Conservation (phyloP, 2,797 vertebrate genomes). For the Mormyrops attenuatus region DNA sequence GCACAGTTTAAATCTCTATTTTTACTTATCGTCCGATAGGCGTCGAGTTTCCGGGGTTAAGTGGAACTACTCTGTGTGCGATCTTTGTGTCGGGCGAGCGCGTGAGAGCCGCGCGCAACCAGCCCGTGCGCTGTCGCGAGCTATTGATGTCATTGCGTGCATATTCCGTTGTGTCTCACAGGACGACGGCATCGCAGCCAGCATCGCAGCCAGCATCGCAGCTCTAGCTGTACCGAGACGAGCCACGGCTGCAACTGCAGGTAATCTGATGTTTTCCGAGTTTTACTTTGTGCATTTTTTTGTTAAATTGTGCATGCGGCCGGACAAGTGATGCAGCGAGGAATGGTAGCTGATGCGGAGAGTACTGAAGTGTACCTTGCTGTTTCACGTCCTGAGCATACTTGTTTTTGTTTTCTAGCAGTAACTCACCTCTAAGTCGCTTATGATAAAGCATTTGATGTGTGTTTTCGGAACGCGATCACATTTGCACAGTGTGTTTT, state of each 20-base stretch:
- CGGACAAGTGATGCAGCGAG: not conserved
- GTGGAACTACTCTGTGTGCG: not conserved
- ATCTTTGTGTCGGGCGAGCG: not conserved
- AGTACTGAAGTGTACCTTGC: not conserved
- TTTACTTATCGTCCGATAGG: not conserved
- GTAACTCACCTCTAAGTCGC: not conserved
- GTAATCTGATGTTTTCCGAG: not conserved
- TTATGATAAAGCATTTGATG: not conserved
- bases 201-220: not conserved
- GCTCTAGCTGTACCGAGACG: not conserved
- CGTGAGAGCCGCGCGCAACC: not conserved
- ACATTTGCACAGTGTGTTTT: not conserved
- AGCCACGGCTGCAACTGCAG: not conserved
- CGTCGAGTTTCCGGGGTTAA: not conserved
- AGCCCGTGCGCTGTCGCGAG: constrained; percentile 13
- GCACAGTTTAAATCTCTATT: not conserved
- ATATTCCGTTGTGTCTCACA: not conserved
- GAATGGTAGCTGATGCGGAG: not conserved
- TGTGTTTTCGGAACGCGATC: not conserved
- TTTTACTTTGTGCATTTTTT: not conserved
- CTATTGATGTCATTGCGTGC: constrained; percentile 22
- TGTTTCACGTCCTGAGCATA: not conserved
- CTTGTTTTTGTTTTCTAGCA: not conserved
- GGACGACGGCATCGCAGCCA: not conserved
- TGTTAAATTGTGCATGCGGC: not conserved